Percentiles rank a stretch among this genome's conserved stretches.
Conservation (phyloP, 2,113 vertebrate genomes). For the Leiothrix lutea region DNA sequence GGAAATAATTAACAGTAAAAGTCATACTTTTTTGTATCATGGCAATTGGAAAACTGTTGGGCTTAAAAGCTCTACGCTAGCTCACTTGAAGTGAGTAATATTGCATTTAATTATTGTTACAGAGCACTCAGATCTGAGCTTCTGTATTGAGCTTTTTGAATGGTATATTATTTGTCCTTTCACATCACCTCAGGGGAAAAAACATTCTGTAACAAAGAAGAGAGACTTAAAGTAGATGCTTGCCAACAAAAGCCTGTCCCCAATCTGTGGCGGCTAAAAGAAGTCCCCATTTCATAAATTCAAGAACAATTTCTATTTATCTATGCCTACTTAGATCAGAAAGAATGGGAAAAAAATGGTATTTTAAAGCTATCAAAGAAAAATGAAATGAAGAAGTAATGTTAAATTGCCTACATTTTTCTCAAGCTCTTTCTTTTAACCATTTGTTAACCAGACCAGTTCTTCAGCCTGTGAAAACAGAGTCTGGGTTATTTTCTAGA, state of each 20-base stretch:
- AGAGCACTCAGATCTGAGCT: not conserved
- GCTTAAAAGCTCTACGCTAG: not conserved
- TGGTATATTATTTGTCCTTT: not conserved
- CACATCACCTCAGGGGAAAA: not conserved
- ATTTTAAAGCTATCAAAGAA: not conserved
- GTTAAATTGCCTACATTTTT: not conserved
- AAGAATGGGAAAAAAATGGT: not conserved
- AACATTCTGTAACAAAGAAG: not conserved
- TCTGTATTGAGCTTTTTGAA: not conserved
- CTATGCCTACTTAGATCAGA: not conserved
- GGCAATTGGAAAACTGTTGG: not conserved
- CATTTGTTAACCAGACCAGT: not conserved
- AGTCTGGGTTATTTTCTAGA: not conserved
- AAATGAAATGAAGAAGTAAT: not conserved
- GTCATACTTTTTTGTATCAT: not conserved
- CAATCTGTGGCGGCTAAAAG: not conserved
- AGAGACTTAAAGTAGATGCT: not conserved
- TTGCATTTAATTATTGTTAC: not conserved
- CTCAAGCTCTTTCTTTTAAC: not conserved
- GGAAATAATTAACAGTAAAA: not conserved
- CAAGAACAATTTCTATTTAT: not conserved
- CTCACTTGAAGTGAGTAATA: not conserved
- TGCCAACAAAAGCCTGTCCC: not conserved
- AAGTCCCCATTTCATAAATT: not conserved
- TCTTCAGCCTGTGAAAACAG: not conserved